Evolutionary conservation across 1,140 invertebrate genomes (phyloP).

Genomic region (Metopolophium dirhodum): DNA sequence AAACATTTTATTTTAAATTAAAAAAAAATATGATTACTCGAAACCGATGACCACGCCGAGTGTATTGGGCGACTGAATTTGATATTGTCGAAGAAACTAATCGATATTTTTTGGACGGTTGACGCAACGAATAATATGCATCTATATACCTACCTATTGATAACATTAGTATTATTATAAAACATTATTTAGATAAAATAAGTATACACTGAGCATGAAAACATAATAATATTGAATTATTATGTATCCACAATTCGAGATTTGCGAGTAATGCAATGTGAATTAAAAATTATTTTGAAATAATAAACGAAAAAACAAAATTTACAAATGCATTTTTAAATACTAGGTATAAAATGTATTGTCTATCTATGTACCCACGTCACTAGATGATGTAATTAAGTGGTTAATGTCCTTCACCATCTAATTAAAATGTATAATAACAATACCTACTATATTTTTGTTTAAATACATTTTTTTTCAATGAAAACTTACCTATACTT

Average conservation of each 20-base stretch:
- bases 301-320: not conserved
- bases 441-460: no score
- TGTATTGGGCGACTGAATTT: not conserved
- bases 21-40: not conserved
- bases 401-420: not conserved
- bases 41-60: not conserved
- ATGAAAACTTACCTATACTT: not conserved
- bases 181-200: not conserved
- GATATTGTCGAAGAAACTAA: not conserved
- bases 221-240: no score
- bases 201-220: not conserved
- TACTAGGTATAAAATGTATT: not conserved
- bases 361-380: not conserved
- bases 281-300: not conserved
- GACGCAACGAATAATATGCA: not conserved
- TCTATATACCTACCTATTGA: not conserved
- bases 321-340: not conserved
- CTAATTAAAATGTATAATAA: not conserved
- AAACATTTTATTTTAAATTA: not conserved
- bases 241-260: no score
- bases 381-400: not conserved
- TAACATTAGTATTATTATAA: not conserved
- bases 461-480: not conserved
- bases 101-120: not conserved
- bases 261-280: no score